Percentiles rank a stretch among this genome's conserved stretches.
Evolutionary conservation across 2,888 invertebrate species (phyloP).

Genomic region (Dryobotodes eremita): DNA sequence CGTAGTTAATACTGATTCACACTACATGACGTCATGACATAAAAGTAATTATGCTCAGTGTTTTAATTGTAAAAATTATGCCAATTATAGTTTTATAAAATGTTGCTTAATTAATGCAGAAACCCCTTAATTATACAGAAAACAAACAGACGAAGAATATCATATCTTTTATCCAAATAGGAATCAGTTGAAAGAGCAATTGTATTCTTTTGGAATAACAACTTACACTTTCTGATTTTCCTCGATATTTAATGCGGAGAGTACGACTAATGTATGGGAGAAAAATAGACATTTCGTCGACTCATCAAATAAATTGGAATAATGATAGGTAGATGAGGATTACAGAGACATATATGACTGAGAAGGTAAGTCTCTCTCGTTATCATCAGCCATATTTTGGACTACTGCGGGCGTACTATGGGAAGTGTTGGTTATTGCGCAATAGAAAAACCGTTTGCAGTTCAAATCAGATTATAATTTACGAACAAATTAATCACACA

Average conservation of each 20-base stretch:
- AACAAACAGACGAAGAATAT: neutral
- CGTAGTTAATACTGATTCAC: neutral
- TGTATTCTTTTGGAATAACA: neutral
- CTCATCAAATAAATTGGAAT: neutral
- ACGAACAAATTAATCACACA: too few relatives aligned
- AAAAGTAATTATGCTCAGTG: neutral
- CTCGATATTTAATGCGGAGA: neutral
- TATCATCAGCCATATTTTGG: too few relatives aligned
- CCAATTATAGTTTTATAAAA: too few relatives aligned
- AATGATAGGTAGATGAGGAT: neutral
- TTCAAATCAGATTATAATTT: too few relatives aligned
- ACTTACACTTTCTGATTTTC: neutral
- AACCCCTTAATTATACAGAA: neutral
- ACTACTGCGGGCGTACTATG: too few relatives aligned
- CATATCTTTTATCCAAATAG: neutral
- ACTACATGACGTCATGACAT: neutral
- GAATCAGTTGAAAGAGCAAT: neutral
- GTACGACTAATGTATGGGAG: neutral
- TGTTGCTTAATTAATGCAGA: neutral
- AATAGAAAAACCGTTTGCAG: too few relatives aligned
- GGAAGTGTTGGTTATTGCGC: too few relatives aligned
- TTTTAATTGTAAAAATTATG: too few relatives aligned
- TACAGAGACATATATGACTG: neutral
- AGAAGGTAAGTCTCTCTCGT: too few relatives aligned
- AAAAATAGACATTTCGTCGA: neutral